phyloP scores from a whole-genome alignment of 2,888 invertebrate genomes.

The Zhuqinia jingwanae region DNA sequence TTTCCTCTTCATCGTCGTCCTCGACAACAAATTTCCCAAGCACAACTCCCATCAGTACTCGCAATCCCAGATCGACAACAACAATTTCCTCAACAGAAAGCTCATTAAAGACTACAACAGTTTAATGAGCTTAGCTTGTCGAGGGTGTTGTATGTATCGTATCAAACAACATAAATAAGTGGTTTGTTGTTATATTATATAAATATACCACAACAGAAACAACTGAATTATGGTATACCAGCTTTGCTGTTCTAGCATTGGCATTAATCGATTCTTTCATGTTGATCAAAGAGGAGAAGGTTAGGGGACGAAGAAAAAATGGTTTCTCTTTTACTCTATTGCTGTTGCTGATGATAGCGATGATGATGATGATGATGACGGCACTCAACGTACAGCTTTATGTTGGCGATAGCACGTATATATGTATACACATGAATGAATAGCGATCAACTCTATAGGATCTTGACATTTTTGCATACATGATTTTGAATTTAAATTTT shows the following conservation, averaged over 20 bases:
- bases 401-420: background rate
- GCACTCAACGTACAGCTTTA: background rate
- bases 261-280: conserved; percentile 35
- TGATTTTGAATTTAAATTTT: conserved; percentile 14
- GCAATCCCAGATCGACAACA: conserved; percentile 61
- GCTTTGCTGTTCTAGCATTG: background rate
- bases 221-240: no score
- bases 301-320: conserved; percentile 46
- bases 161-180: conserved; percentile 19
- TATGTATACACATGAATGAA: background rate
- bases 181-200: conserved; percentile 40
- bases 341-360: background rate
- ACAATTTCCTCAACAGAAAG: conserved; percentile 56
- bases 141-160: background rate
- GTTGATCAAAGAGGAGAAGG: conserved; percentile 36
- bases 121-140: conserved; percentile 32
- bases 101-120: conserved; percentile 54
- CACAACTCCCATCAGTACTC: conserved; percentile 59
- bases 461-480: conserved; percentile 51
- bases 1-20: conserved; percentile 15
- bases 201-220: conserved; percentile 18
- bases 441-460: conserved; percentile 10
- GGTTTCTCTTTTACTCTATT: conserved; percentile 36
- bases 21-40: conserved; percentile 44
- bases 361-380: background rate